phyloP scores from a whole-genome alignment of 2,888 invertebrate genomes.

The Anagyrus pseudococci region DNA sequence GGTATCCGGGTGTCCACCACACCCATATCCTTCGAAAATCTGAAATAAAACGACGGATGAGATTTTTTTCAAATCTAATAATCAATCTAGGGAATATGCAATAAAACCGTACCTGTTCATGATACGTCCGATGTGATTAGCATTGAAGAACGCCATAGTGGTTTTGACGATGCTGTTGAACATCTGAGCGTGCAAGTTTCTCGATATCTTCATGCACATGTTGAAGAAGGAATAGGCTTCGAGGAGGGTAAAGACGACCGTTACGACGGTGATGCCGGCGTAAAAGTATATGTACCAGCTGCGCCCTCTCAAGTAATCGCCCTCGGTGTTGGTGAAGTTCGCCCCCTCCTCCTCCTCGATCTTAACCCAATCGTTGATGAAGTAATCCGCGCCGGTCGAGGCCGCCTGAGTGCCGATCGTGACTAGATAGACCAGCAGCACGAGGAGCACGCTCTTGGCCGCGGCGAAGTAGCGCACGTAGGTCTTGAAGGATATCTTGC shows the following conservation, averaged over 20 bases:
- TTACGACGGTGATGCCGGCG: constrained; percentile 58
- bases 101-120: constrained; percentile 69
- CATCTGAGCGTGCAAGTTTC: constrained; percentile 81
- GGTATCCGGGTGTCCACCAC: constrained; percentile 71
- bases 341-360: constrained; percentile 58
- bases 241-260: constrained; percentile 58
- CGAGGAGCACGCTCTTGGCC: constrained; percentile 46
- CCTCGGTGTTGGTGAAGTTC: neutral
- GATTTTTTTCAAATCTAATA: neutral
- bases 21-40: constrained; percentile 90
- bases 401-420: constrained; percentile 50
- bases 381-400: constrained; percentile 57
- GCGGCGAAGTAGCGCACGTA: constrained; percentile 54
- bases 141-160: constrained; percentile 86
- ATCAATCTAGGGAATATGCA: too few species aligned
- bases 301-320: constrained; percentile 42
- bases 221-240: constrained; percentile 65
- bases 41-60: constrained; percentile 31
- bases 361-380: constrained; percentile 64
- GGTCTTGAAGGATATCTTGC: constrained; percentile 42
- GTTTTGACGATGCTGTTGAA: constrained; percentile 80
- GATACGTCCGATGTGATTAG: constrained; percentile 82
- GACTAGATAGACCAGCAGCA: constrained; percentile 48
- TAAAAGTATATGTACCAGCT: constrained; percentile 66
- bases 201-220: constrained; percentile 80